These are phyloP conservation scores for Potorous gilbertii DNA, from an alignment of 2,797 vertebrate species.

Conservation along the genomic window DNA sequence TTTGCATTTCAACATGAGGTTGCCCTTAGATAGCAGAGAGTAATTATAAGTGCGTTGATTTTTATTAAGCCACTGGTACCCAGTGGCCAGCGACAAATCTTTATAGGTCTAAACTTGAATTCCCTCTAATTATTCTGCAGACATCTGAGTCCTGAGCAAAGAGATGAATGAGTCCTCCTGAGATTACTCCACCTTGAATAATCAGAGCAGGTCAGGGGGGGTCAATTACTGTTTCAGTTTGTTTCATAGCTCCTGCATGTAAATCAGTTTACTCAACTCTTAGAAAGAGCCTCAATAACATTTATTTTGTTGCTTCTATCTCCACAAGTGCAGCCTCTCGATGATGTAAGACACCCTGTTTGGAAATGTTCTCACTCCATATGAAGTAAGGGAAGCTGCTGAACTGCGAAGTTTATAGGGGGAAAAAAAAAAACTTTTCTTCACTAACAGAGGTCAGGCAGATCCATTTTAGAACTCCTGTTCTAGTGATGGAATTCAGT, in stretches of 20 bases:
- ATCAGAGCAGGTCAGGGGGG: conserved; percentile 77
- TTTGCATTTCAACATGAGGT: conserved; percentile 86
- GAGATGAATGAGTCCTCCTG: conserved; percentile 79
- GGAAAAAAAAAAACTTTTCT: background rate
- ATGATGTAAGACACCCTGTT: conserved; percentile 45
- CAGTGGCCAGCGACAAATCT: conserved; percentile 81
- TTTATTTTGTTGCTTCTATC: conserved; percentile 80
- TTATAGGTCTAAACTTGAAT: conserved; percentile 79
- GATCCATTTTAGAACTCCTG: background rate
- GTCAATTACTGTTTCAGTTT: conserved; percentile 85
- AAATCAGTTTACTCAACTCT: conserved; percentile 82
- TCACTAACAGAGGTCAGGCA: background rate
- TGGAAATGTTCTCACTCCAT: conserved; percentile 56
- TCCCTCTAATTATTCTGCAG: conserved; percentile 82
- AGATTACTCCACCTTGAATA: conserved; percentile 83
- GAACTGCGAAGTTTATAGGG: conserved; percentile 36
- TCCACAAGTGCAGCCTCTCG: conserved; percentile 71
- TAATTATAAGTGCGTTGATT: conserved; percentile 85
- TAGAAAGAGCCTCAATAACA: conserved; percentile 71
- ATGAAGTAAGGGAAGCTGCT: conserved; percentile 35
- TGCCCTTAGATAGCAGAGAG: conserved; percentile 79
- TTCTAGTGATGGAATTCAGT: conserved; percentile 19
- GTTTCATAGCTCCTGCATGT: conserved; percentile 78
- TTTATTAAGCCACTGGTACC: conserved; percentile 81
- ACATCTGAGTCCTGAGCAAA: conserved; percentile 70